Conservation (phyloP, 2,113 vertebrate species). For the Caranx melampygus region DNA sequence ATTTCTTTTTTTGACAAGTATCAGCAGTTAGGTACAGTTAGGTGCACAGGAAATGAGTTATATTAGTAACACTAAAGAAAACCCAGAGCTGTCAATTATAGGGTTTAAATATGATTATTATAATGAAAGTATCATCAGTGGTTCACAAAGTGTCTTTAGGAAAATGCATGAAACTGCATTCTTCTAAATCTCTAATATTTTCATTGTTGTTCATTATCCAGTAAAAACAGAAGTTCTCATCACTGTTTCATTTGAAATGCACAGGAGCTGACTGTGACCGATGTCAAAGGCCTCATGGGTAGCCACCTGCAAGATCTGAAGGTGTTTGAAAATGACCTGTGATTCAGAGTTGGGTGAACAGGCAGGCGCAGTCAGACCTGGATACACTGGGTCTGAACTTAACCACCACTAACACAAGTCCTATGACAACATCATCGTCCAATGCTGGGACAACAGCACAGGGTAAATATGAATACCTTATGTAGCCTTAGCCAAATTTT, state of each 20-base stretch:
- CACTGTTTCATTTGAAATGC: conserved; percentile 22
- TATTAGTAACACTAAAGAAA: too few species aligned
- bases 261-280: conserved; percentile 29
- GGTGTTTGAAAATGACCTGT: conserved; percentile 24
- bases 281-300: conserved; percentile 40
- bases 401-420: background rate
- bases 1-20: too few species aligned
- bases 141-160: background rate
- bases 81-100: background rate
- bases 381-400: conserved; percentile 4
- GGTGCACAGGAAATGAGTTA: too few species aligned
- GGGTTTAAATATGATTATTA: too few species aligned
- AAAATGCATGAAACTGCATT: background rate
- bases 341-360: conserved; percentile 37
- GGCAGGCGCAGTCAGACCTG: conserved; percentile 34
- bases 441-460: background rate
- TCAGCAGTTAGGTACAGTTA: too few species aligned
- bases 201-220: background rate
- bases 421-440: background rate
- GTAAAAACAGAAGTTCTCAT: background rate
- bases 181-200: background rate
- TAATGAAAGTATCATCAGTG: background rate
- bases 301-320: background rate
- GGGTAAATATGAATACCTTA: background rate
- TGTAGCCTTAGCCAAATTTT: background rate